These are phyloP conservation scores for Callipepla californica DNA, from an alignment of 2,113 vertebrate species.

Conservation along the genomic window DNA sequence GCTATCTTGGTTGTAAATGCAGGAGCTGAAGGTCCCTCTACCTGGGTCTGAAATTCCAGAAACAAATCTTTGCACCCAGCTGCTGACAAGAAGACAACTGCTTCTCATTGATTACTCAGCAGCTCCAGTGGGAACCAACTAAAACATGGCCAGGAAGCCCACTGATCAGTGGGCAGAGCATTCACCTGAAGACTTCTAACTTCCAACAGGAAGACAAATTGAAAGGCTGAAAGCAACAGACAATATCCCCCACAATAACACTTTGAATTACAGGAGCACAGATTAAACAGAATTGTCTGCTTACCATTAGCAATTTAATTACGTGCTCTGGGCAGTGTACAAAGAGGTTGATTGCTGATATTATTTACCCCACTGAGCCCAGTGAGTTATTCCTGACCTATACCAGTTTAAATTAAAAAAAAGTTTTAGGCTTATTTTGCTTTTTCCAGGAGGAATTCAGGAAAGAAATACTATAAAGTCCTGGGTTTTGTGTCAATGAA, in stretches of 20 bases:
- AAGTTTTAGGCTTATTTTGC: background rate
- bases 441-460: background rate
- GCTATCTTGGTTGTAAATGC: background rate
- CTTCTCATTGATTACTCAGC: rapidly evolving
- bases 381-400: constrained; percentile 2
- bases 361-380: background rate
- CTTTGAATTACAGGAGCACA: background rate
- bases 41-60: background rate
- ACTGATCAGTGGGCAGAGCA: background rate
- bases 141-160: background rate
- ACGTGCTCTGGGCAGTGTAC: background rate
- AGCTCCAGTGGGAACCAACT: background rate
- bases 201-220: background rate
- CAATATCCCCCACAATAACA: background rate
- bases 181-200: background rate
- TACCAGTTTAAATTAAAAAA: background rate
- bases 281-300: background rate
- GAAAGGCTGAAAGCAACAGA: background rate
- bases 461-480: background rate
- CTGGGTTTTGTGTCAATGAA: background rate
- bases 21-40: background rate
- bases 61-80: background rate
- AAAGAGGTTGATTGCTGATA: background rate
- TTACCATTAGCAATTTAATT: constrained; percentile 33
- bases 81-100: background rate